Evolutionary conservation across 2,888 invertebrate genomes (phyloP).

Genomic region (Mantis religiosa): DNA sequence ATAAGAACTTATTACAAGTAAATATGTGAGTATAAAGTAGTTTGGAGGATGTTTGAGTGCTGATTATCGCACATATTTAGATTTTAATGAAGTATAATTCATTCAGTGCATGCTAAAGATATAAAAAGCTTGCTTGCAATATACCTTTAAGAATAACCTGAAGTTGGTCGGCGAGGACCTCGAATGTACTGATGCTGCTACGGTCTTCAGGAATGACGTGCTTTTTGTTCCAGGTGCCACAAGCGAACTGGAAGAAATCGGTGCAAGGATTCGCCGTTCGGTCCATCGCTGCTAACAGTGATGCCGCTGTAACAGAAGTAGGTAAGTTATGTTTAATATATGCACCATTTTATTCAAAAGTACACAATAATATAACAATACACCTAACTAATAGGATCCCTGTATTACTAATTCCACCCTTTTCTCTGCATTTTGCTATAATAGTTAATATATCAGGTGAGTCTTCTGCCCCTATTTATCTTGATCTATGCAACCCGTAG

Average conservation of each 20-base stretch:
- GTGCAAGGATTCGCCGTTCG: conserved; percentile 70
- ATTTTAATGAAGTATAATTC: too few relatives aligned
- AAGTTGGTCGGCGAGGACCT: conserved; percentile 78
- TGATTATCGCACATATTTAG: too few relatives aligned
- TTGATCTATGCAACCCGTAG: too few relatives aligned
- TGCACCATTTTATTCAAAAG: background rate
- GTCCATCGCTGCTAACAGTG: conserved; percentile 77
- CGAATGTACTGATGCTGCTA: conserved; percentile 79
- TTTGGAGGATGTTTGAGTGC: too few relatives aligned
- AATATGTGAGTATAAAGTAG: too few relatives aligned
- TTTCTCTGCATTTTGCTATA: too few relatives aligned
- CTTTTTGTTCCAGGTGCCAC: conserved; percentile 81
- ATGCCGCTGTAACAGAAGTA: conserved; percentile 57
- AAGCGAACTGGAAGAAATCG: conserved; percentile 83
- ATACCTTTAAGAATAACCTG: conserved; percentile 71
- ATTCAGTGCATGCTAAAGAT: too few relatives aligned
- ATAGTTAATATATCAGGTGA: too few relatives aligned
- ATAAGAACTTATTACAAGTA: too few relatives aligned
- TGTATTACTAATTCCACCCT: background rate
- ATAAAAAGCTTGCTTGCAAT: too few relatives aligned
- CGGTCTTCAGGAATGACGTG: conserved; percentile 83
- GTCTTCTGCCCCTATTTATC: too few relatives aligned
- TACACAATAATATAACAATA: background rate
- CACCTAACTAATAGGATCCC: background rate
- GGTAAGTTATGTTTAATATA: background rate